Evolutionary conservation across 1,140 invertebrate genomes (phyloP), one percentile per base, ranked within the genome.

Genomic region (Nasonia giraulti): DNA sequence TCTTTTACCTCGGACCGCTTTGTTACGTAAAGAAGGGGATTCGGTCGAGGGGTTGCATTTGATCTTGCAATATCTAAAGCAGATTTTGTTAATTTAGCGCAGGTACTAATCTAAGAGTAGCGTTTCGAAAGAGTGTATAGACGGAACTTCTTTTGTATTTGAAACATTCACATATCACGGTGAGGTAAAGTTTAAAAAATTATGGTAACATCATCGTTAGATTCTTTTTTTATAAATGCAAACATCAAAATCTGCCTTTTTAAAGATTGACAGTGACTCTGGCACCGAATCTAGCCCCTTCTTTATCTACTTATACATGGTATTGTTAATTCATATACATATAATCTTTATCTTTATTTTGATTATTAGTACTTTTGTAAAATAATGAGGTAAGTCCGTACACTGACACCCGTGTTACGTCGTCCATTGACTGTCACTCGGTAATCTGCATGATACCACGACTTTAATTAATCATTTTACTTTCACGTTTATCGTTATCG

Each of bases 351-450:
- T 83, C 68, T 85, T 82, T 81, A 75, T 87, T 87, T 87, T 87
- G 86, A 87, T 87, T 87, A 75, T 80, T 69, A 83, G 20, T 82
- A 71, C 69, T 82, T 82, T 81, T 82, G 77, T 84, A 85, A 87
- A 82, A 81, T 87, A 87, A 87, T 87, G 86, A 87, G 81, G 83
- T 85, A 85, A 87, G 73, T 80, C 68, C 44, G 78, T 83, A 85
- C 80, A 85, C 50, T 82, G 50, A 82, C 47, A 82, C 50, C 40
- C 74, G 66, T 80, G 84, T 85, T 77, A 85, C n/a, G 31, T 78
- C 37, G 44, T 76, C 73, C 83, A 69, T 82, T 82, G 31, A 78
- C 73, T 81, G 79, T 81, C 73, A 85, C 6, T 77, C 33, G 27
- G 55, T 20, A 85, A 80, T 75, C 20, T 68, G 20, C 50, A 76